Base-by-base conservation (phyloP, 2,888 invertebrate genomes). In the Nemotelus pantherinus region DNA sequence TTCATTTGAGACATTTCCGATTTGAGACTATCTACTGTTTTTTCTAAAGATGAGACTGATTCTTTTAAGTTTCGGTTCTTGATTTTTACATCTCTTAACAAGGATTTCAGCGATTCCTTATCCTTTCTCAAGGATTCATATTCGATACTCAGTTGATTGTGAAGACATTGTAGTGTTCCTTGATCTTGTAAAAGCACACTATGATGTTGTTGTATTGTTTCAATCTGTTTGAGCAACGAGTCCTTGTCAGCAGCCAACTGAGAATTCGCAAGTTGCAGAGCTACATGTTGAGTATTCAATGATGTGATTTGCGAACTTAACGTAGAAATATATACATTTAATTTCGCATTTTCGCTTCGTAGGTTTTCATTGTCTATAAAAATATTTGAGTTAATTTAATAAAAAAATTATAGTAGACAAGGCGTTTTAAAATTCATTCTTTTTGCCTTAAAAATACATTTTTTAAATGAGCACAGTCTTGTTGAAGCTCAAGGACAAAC, bases 291-390 rank as follows among this genome's bases (percentile, higher is more conserved):
- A 2, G 94, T 93, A 81, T 93, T 92, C 68, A 97, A 88, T 0
- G 96, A 95, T 64, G 93, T 92, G 80, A 94, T 93, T 87, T 97
- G 95, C 1, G 96, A 95, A 83, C 94, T 94, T 50, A 97, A 87
- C 3, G 96, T 96, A 0, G 96, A 93, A 81, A 95, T 92, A 84
- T 95, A 94, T 9, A 97, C 97, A 89, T 96, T 94, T 76, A 96
- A 88, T 82, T 93, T 93, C 0, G 96, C 96, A 87, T 95, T 95
- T 84, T 94, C 94, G 41, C 92, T 91, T 83, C 93, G 91, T 74
- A 93, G 86, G 80, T 86, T 88, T 83, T 93, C 92, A 80, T 92
- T 89, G 58, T 89, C 88, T 82, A 25, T 25, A 25, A 25, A 25
- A 25, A 25, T 25, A 25, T 25, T 25, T 25, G 1, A 63, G 43